These are phyloP conservation scores for Cinclus mexicanus DNA, from an alignment of 2,113 vertebrate species.

Conservation along the genomic window DNA sequence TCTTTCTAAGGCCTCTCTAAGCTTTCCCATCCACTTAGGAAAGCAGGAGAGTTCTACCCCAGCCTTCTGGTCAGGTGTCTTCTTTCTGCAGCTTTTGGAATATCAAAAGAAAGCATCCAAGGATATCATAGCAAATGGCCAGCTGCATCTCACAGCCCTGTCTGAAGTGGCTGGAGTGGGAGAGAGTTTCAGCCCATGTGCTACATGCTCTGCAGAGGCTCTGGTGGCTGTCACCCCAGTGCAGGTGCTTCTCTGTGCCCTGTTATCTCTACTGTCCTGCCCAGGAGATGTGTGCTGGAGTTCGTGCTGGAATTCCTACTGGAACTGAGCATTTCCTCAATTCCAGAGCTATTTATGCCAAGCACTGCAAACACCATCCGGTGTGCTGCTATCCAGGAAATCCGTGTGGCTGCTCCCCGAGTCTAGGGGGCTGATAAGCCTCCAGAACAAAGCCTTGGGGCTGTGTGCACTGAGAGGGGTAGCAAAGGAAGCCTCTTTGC, in stretches of 20 bases:
- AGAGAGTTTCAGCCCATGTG: not conserved
- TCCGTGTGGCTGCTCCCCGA: not conserved
- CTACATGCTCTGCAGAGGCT: not conserved
- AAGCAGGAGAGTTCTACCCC: not conserved
- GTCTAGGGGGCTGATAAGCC: conserved; percentile 32
- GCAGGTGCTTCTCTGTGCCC: not conserved
- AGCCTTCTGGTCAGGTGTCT: not conserved
- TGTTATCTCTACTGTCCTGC: not conserved
- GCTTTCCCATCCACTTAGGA: not conserved
- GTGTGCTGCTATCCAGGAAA: conserved; percentile 33
- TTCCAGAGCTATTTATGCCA: not conserved
- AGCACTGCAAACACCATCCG: not conserved
- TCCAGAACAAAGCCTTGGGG: conserved; percentile 47
- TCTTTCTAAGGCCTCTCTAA: not conserved
- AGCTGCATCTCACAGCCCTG: not conserved
- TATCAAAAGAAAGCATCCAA: not conserved
- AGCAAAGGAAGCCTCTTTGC: conserved; percentile 34
- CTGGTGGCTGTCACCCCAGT: not conserved
- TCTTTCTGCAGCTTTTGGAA: not conserved
- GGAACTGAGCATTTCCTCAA: not conserved
- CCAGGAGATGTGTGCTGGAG: not conserved
- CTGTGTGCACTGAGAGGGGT: not conserved
- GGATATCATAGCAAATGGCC: not conserved
- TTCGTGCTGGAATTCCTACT: not conserved
- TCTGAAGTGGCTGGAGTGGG: not conserved